These are phyloP conservation scores for Linurgus olivaceus DNA, from an alignment of 2,797 vertebrate genomes.

Conservation along the genomic window DNA sequence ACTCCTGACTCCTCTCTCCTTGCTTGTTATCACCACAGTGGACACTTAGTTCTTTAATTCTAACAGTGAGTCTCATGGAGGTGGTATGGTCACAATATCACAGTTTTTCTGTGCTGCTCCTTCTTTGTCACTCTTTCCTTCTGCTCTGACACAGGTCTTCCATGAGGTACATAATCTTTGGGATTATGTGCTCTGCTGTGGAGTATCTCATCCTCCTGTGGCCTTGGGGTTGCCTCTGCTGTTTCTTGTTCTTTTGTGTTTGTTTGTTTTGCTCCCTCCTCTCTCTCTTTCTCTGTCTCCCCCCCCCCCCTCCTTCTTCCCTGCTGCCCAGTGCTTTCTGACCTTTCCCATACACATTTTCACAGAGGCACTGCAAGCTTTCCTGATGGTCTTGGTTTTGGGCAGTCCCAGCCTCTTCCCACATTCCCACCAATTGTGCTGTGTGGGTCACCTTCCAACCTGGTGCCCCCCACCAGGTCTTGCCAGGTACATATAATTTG, in stretches of 20 bases:
- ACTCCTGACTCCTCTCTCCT: neutral
- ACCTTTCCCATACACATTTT: neutral
- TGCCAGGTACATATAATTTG: neutral
- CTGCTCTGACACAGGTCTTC: neutral
- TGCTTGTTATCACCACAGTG: neutral
- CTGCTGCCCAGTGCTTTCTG: neutral
- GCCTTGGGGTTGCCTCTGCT: neutral
- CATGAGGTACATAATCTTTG: neutral
- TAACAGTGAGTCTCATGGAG: neutral
- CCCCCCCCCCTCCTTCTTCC: neutral
- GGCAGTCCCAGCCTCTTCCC: neutral
- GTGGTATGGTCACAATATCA: neutral
- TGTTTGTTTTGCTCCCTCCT: neutral
- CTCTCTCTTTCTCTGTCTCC: neutral
- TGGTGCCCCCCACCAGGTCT: neutral
- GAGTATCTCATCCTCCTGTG: neutral
- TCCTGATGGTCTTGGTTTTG: neutral
- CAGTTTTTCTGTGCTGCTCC: neutral
- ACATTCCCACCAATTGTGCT: neutral
- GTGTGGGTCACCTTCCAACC: neutral
- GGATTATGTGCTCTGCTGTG: neutral
- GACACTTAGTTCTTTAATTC: neutral
- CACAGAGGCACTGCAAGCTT: neutral
- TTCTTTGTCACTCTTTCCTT: neutral
- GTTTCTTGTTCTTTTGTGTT: neutral